Conservation (phyloP, 2,888 invertebrate genomes). For the Diadegma fenestrale region DNA sequence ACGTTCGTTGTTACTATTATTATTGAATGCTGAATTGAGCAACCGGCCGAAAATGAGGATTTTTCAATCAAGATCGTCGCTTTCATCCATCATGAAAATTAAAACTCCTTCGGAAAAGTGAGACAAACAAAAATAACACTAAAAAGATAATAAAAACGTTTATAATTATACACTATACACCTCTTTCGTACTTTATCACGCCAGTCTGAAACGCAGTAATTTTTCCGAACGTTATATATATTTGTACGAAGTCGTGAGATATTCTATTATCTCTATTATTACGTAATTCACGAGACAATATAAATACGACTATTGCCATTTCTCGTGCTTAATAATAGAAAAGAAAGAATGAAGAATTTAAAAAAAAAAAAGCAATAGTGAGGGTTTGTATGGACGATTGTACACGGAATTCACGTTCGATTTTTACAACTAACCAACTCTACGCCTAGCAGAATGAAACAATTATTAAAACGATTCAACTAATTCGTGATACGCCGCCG, state of each 20-base stretch:
- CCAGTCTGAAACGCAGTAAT: conserved; percentile 68
- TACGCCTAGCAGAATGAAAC: conserved; percentile 1
- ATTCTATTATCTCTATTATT: conserved; percentile 50
- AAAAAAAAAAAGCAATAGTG: conserved; percentile 4
- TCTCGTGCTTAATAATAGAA: conserved; percentile 37
- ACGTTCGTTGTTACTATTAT: conserved; percentile 49
- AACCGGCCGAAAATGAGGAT: conserved; percentile 20
- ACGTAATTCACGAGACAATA: conserved; percentile 40
- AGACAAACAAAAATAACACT: not conserved
- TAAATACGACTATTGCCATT: conserved; percentile 31
- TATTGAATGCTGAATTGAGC: conserved; percentile 47
- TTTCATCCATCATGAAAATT: conserved; percentile 61
- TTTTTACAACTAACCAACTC: conserved; percentile 60
- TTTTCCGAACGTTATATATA: conserved; percentile 67
- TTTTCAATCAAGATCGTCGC: conserved; percentile 49
- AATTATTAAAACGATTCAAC: not conserved
- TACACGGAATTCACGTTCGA: conserved; percentile 61
- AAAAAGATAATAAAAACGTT: conserved; percentile 44
- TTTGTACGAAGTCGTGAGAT: conserved; percentile 62
- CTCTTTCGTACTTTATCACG: conserved; percentile 64
- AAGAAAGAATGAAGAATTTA: not conserved
- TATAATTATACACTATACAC: conserved; percentile 66
- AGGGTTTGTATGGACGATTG: conserved; percentile 45
- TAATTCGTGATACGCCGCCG: conserved; percentile 20
- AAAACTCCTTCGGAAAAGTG: conserved; percentile 50